Evolutionary conservation across 2,113 vertebrate genomes (phyloP).

Genomic region (Odocoileus virginianus): DNA sequence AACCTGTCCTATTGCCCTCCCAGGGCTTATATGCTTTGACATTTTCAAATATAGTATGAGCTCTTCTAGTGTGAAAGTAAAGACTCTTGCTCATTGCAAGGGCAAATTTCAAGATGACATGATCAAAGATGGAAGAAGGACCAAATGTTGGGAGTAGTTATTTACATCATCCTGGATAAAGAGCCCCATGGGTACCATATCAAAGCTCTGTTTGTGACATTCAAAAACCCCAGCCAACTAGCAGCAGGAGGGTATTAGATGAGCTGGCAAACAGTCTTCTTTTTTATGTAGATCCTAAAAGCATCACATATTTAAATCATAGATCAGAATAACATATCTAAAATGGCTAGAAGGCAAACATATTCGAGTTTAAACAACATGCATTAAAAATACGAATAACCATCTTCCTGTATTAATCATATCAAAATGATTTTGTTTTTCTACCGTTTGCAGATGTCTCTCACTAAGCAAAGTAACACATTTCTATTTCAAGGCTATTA

Average conservation of each 20-base stretch:
- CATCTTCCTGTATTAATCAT: constrained; percentile 80
- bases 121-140: constrained; percentile 70
- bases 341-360: constrained; percentile 82
- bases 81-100: constrained; percentile 66
- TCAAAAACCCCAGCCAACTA: constrained; percentile 66
- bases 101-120: constrained; percentile 70
- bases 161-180: constrained; percentile 74
- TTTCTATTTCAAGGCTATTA: constrained; percentile 84
- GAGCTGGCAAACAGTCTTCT: constrained; percentile 68
- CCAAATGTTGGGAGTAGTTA: constrained; percentile 72
- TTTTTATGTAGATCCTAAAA: constrained; percentile 75
- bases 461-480: constrained; percentile 78
- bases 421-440: constrained; percentile 79
- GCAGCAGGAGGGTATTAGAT: constrained; percentile 70
- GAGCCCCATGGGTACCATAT: constrained; percentile 68
- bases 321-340: constrained; percentile 72
- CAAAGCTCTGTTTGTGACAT: constrained; percentile 68
- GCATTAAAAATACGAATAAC: constrained; percentile 80
- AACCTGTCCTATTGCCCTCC: constrained; percentile 76
- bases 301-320: constrained; percentile 72
- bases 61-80: constrained; percentile 67
- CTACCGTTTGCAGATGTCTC: constrained; percentile 81
- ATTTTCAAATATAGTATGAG: constrained; percentile 65
- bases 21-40: constrained; percentile 68
- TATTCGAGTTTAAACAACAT: constrained; percentile 81